phyloP scores from a whole-genome alignment of 2,888 invertebrate species.

The Clepsis dumicolana region DNA sequence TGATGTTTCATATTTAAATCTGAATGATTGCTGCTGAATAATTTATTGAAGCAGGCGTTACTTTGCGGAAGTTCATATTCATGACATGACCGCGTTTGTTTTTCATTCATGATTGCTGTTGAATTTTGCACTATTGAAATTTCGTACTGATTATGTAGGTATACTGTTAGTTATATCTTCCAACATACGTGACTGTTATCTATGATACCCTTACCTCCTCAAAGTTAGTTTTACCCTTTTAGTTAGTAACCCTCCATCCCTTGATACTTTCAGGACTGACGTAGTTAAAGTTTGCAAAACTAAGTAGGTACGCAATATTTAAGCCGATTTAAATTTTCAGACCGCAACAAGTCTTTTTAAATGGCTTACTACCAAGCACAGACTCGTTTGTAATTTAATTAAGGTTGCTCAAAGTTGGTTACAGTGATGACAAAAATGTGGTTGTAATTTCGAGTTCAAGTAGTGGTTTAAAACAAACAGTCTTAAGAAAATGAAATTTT shows the following conservation, averaged over 20 bases:
- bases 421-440: background rate
- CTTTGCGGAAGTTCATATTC: too few relatives aligned
- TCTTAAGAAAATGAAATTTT: too few relatives aligned
- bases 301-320: too few relatives aligned
- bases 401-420: background rate
- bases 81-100: too few relatives aligned
- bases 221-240: background rate
- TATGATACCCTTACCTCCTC: background rate
- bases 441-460: background rate
- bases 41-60: too few relatives aligned
- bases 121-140: background rate
- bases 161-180: background rate
- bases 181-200: background rate
- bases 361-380: background rate
- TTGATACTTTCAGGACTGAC: background rate
- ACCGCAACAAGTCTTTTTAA: background rate
- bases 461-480: background rate
- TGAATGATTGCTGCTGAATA: too few relatives aligned
- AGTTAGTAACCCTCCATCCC: background rate
- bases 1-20: too few relatives aligned
- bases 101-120: background rate
- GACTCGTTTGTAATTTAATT: background rate
- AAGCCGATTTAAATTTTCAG: background rate
- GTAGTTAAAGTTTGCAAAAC: background rate
- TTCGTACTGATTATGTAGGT: background rate